Base-by-base conservation (phyloP, 2,888 invertebrate species). In the Crossocerus cetratus region DNA sequence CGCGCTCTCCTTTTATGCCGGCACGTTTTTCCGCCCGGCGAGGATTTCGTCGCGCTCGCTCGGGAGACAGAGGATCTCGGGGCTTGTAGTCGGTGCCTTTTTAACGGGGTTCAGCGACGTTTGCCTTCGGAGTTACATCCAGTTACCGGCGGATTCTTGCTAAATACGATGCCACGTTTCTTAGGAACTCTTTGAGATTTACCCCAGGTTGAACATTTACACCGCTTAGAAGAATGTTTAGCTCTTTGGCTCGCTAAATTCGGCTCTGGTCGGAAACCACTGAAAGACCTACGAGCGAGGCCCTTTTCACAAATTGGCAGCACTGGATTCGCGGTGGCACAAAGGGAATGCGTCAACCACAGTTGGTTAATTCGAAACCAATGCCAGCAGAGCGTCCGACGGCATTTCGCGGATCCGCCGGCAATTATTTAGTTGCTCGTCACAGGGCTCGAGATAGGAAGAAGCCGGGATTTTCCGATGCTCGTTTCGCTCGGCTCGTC, bases 291-390 rank as follows among this genome's bases (percentile, higher is more conserved):
- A n/a, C n/a, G n/a, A n/a, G n/a, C n/a, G n/a, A n/a, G n/a, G n/a
- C n/a, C n/a, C n/a, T n/a, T n/a, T n/a, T n/a, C n/a, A n/a, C n/a
- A n/a, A n/a, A n/a, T n/a, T n/a, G n/a, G n/a, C n/a, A n/a, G n/a
- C n/a, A 76, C 58, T 70, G 80, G 76, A 76, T 78, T 80, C 67
- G 71, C 20, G 64, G 60, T 4, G 69, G 63, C 32, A 65, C 59
- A 69, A 72, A 77, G 75, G 45, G 75, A 68, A 66, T 42, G 64
- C 68, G 68, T 69, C 81, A 72, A 77, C n/a, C n/a, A 81, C 75
- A 75, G 80, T 72, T 80, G 75, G 81, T 81, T 81, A 78, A 81
- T 81, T 65, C 67, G 60, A 68, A 81, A 81, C 72, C 78, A 75
- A 78, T 69, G 78, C 64, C 81, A 65, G 61, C 67, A 64, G 68